Evolutionary conservation across 2,888 invertebrate genomes (phyloP).

Genomic region (Leucania comma): DNA sequence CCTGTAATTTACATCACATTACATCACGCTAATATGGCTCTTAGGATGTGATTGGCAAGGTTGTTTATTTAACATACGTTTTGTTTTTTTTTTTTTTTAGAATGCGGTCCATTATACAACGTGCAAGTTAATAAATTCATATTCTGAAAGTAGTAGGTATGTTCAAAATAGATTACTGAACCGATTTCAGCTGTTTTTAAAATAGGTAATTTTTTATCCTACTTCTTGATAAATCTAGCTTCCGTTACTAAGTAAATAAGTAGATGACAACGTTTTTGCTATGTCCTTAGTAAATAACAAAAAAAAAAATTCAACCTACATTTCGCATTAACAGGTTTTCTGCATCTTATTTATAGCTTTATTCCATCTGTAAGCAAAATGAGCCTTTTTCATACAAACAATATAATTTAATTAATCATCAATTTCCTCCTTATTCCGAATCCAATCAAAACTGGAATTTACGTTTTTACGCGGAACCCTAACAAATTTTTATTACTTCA

Average conservation of each 20-base stretch:
- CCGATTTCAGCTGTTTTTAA: too few relatives aligned
- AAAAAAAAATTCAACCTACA: too few relatives aligned
- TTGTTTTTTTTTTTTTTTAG: not conserved
- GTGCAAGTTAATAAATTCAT: too few relatives aligned
- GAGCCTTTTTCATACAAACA: constrained; percentile 1
- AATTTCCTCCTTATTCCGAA: constrained; percentile 22
- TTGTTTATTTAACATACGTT: not conserved
- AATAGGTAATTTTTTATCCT: not conserved
- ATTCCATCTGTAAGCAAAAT: not conserved
- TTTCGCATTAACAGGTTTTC: too few relatives aligned
- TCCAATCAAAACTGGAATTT: constrained; percentile 34
- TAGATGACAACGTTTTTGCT: too few relatives aligned
- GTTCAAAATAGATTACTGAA: too few relatives aligned
- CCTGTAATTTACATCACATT: not conserved
- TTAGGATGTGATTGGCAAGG: not conserved
- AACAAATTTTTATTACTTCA: constrained; percentile 59
- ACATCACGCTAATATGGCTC: not conserved
- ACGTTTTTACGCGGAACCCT: constrained; percentile 39
- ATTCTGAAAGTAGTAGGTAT: too few relatives aligned
- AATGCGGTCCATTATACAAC: not conserved
- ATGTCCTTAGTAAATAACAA: too few relatives aligned
- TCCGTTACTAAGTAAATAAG: too few relatives aligned
- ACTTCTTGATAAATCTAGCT: not conserved
- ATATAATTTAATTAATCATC: constrained; percentile 41
- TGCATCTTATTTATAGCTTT: too few relatives aligned